These are phyloP conservation scores for Megaceryle maxima DNA, from an alignment of 2,113 vertebrate genomes.

Conservation along the genomic window DNA sequence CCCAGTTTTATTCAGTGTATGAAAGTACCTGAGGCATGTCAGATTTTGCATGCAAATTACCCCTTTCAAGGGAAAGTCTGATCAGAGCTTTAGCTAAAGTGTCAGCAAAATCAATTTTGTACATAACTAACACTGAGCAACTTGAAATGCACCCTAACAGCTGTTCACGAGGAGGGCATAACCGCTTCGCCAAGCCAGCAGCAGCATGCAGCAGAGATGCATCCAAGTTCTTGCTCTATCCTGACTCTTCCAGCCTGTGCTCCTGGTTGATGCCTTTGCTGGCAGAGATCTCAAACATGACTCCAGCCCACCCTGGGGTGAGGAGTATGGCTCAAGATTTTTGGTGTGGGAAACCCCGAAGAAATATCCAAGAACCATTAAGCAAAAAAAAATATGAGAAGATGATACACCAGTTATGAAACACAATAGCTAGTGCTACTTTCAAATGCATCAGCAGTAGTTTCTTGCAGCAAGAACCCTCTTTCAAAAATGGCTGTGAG, in stretches of 20 bases:
- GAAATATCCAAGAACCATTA: not conserved
- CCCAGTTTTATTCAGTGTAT: not conserved
- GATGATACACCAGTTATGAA: not conserved
- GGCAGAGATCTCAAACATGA: not conserved
- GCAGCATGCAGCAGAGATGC: not conserved
- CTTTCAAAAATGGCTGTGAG: not conserved
- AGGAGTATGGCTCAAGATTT: not conserved
- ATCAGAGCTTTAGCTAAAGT: not conserved
- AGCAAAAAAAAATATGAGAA: not conserved
- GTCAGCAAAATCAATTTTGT: slow-evolving; percentile 35
- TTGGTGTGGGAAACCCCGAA: not conserved
- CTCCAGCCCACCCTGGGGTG: not conserved
- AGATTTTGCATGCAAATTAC: not conserved
- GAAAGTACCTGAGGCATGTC: not conserved
- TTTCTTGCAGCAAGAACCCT: not conserved
- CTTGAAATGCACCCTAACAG: not conserved
- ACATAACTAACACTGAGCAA: slow-evolving; percentile 13
- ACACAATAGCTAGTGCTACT: not conserved
- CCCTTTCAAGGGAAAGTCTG: not conserved
- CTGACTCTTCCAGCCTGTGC: not conserved
- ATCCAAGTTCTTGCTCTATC: not conserved
- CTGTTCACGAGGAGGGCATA: not conserved
- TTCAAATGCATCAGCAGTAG: not conserved
- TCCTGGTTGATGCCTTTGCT: not conserved
- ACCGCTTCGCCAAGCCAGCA: not conserved